Conservation (phyloP, 53 echinoderm and acorn worm species). For the Astropecten irregularis region DNA sequence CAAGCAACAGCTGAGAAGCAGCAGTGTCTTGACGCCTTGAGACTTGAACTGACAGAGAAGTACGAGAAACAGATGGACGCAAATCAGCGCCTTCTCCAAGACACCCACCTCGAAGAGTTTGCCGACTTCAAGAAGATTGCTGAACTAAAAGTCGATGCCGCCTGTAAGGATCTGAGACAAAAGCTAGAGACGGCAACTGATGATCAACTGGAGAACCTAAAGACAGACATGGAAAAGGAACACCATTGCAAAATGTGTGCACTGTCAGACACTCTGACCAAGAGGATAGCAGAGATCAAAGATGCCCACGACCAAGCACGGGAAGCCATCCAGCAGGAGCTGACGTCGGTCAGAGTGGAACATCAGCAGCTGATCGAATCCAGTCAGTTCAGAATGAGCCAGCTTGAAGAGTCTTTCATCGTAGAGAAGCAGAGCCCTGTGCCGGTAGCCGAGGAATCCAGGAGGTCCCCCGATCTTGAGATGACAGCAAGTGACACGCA, state of each 20-base stretch:
- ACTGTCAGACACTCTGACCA: background rate
- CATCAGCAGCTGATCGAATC: slow-evolving; percentile 54
- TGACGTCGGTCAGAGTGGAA: slow-evolving; percentile 26
- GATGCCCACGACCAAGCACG: background rate
- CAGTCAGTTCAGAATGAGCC: slow-evolving; percentile 36
- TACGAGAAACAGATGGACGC: slow-evolving; percentile 58
- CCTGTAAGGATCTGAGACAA: slow-evolving; percentile 41
- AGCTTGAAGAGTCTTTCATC: slow-evolving; percentile 83
- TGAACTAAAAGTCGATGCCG: slow-evolving; percentile 71
- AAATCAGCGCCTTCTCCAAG: slow-evolving; percentile 63
- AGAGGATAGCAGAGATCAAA: background rate
- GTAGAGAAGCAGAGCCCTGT: slow-evolving; percentile 53
- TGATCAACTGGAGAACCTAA: slow-evolving; percentile 40
- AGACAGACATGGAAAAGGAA: background rate
- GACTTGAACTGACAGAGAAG: slow-evolving; percentile 54
- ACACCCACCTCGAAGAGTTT: slow-evolving; percentile 74
- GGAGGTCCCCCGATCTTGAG: background rate
- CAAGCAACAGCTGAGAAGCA: slow-evolving; percentile 49
- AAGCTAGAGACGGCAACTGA: slow-evolving; percentile 31
- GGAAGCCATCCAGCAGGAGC: slow-evolving; percentile 59
- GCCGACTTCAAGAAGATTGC: slow-evolving; percentile 70
- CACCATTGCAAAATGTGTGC: background rate
- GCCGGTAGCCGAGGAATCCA: slow-evolving; percentile 48
- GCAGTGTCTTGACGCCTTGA: slow-evolving; percentile 59
- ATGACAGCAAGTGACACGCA: background rate